Conservation (phyloP, 35 echinoderm and acorn worm genomes). For the Eucidaris tribuloides region DNA sequence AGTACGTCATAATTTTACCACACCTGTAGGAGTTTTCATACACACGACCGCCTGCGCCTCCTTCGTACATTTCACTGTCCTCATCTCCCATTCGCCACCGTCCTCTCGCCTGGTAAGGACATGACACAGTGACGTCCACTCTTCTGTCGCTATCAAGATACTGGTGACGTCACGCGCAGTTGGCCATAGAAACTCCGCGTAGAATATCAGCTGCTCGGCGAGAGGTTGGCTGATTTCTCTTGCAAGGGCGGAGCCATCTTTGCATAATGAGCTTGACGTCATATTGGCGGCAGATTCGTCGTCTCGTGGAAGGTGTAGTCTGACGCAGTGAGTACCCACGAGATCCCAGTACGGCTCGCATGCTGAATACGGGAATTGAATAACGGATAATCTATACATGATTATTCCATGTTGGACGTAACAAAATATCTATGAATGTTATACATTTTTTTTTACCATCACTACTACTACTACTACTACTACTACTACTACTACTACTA, state of each 20-base stretch:
- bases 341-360: background rate
- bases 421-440: no score
- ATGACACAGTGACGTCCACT: background rate
- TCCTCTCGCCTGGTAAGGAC: conserved; percentile 3
- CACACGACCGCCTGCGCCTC: conserved; percentile 44
- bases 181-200: conserved; percentile 16
- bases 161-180: background rate
- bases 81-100: conserved; percentile 29
- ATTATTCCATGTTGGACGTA: no score
- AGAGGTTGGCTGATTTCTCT: background rate
- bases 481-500: no score
- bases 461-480: no score
- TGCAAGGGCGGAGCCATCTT: background rate
- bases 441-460: no score
- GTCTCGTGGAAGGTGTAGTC: background rate
- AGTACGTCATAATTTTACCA: no score
- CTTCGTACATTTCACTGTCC: background rate
- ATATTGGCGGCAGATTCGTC: background rate
- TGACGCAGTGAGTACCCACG: conserved; percentile 20
- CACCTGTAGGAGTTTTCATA: conserved; percentile 43
- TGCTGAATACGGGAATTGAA: background rate
- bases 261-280: background rate
- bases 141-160: background rate
- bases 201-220: conserved; percentile 2
- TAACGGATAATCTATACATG: no score